Percentiles rank a stretch among this genome's conserved stretches.
phyloP scores from a whole-genome alignment of 2,113 vertebrate species.

The Spermophilus dauricus region DNA sequence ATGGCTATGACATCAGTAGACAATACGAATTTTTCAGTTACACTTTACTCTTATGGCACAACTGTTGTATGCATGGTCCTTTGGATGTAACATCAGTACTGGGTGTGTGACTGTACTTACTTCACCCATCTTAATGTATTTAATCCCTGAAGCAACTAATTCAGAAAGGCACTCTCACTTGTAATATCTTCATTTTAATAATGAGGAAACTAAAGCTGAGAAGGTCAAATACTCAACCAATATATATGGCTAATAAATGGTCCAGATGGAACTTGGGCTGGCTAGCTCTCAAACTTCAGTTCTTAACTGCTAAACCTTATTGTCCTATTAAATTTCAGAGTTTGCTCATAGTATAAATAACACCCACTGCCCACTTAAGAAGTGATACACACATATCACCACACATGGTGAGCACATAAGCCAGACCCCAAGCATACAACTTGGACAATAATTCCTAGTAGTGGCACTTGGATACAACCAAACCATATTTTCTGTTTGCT shows the following conservation, averaged over 20 bases:
- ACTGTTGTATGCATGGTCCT: background rate
- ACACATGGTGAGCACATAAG: accelerated
- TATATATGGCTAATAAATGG: background rate
- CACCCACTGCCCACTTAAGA: background rate
- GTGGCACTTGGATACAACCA: background rate
- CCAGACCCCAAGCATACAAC: background rate
- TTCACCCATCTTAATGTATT: background rate
- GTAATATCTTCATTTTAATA: background rate
- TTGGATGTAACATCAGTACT: background rate
- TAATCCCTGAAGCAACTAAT: background rate
- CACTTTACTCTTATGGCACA: background rate
- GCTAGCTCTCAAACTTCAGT: background rate
- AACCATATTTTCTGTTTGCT: background rate
- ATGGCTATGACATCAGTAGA: too few relatives aligned
- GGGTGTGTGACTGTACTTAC: background rate
- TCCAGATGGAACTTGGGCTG: background rate
- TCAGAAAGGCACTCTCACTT: background rate
- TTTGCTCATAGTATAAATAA: background rate
- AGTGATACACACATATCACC: background rate
- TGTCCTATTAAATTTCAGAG: background rate
- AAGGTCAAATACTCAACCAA: background rate
- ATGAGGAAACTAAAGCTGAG: background rate
- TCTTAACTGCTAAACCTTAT: background rate
- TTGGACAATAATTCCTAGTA: background rate
- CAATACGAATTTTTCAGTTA: background rate